Evolutionary conservation across 2,113 vertebrate genomes (phyloP), one percentile per base, ranked within the genome.

Genomic region (Microtus richardsoni): DNA sequence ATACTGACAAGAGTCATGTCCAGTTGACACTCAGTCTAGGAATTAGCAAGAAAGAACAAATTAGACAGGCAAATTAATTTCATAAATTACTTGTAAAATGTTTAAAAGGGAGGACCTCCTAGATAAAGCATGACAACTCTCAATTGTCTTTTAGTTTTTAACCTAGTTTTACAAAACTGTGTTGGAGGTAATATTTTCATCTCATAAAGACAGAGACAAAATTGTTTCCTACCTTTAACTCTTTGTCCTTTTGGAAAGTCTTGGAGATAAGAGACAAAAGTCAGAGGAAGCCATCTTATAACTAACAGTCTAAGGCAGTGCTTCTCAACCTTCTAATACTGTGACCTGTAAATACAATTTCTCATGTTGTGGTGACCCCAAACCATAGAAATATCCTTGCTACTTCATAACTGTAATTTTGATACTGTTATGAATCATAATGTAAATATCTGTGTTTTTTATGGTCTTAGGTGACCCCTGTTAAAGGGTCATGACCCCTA

Each of bases 1-100:
- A 91, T 19, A 66, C 16, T 41, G 44, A 47, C 7, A 70, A 74
- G 89, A 93, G 30, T 79, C 52, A 49, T 88, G 89, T 75, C n/a
- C 10, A 91, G 49, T 88, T 49, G 19, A 30, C 30, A 79, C 30
- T 30, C 21, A 47, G 47, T 39, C 19, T 60, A 54, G 7, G 71
- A 60, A 68, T 41, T 93, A 19, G 88, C 83, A 95, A 77, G 64
- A 82, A 93, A 95, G 64, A 28, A 78, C 80, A 94, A 28, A 78
- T 91, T 39, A 93, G 33, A 0, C 39, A 30, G 62, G 24, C n/a
- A 95, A 44, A 41, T 86, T 85, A 91, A 89, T 47, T 92, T 78
- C 91, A 58, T 4, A 91, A 82, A 73, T 62, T 39, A 28, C 83
- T 28, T 8, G 85, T 86, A 47, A 85, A 97, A 7, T 0, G 10